These are phyloP conservation scores for Takifugu ocellatus DNA, from an alignment of 2,797 vertebrate species.

Conservation along the genomic window DNA sequence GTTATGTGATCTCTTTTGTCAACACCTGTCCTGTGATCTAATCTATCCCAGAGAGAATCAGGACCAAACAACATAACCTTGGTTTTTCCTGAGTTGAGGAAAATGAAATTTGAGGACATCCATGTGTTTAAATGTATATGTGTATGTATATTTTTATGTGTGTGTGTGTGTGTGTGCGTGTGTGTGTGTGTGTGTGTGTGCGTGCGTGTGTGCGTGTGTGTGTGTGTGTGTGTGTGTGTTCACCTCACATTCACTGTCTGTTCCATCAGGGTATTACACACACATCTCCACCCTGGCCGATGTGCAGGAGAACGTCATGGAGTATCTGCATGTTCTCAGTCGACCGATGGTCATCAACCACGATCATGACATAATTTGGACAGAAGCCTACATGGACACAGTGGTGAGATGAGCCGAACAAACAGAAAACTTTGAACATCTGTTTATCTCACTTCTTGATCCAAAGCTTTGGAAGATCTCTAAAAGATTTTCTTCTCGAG, in stretches of 20 bases:
- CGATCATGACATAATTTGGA: constrained; percentile 96
- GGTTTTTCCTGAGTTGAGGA: too few relatives aligned
- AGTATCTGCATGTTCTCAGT: constrained; percentile 95
- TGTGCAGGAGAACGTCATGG: constrained; percentile 98
- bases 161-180: constrained; percentile 7
- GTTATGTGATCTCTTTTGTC: too few relatives aligned
- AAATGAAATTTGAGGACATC: too few relatives aligned
- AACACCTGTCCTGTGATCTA: too few relatives aligned
- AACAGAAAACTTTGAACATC: constrained; percentile 17
- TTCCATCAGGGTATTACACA: constrained; percentile 88
- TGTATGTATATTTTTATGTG: not conserved
- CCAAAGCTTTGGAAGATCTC: too few relatives aligned
- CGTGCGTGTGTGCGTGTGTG: not conserved
- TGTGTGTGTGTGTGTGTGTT: not conserved
- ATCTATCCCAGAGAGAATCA: too few relatives aligned
- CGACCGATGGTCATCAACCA: constrained; percentile 98
- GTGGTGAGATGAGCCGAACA: constrained; percentile 75
- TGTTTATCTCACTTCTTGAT: not conserved
- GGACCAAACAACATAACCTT: too few relatives aligned
- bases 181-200: not conserved
- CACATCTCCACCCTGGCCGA: constrained; percentile 95
- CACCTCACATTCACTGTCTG: not conserved
- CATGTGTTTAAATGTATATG: not conserved
- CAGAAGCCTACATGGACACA: constrained; percentile 96
- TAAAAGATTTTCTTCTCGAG: too few relatives aligned